These are phyloP conservation scores for Peromyscus melanophrys DNA, from an alignment of 2,797 vertebrate species.

Conservation along the genomic window DNA sequence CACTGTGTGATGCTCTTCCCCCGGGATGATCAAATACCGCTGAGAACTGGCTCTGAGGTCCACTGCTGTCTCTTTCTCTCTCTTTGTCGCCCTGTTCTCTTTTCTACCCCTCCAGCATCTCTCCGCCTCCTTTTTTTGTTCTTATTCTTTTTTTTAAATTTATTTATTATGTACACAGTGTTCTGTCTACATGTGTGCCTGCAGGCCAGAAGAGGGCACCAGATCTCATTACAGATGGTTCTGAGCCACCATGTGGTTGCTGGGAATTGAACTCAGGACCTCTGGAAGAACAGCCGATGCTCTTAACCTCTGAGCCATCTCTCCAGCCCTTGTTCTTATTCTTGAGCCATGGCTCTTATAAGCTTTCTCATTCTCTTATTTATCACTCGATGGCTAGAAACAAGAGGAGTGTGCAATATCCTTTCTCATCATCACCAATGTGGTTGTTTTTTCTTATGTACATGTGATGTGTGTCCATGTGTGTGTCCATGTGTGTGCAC, in stretches of 20 bases:
- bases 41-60: not conserved
- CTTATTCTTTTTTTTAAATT: not conserved
- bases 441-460: not conserved
- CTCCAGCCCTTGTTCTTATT: not conserved
- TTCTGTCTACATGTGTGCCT: too few species aligned
- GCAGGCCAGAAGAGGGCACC: too few species aligned
- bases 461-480: not conserved
- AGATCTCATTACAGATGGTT: too few species aligned
- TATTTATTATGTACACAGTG: too few species aligned
- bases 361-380: not conserved
- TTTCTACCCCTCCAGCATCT: not conserved
- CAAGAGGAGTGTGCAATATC: not conserved
- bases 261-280: too few species aligned
- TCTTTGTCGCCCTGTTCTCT: not conserved
- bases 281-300: too few species aligned
- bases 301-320: too few species aligned
- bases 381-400: not conserved
- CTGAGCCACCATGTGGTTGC: too few species aligned
- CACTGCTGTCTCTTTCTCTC: not conserved
- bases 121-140: not conserved
- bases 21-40: not conserved
- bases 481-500: too few species aligned
- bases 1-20: not conserved
- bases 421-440: not conserved
- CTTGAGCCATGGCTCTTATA: not conserved